phyloP scores from a whole-genome alignment of 2,113 vertebrate species.

The Sminthopsis crassicaudata region DNA sequence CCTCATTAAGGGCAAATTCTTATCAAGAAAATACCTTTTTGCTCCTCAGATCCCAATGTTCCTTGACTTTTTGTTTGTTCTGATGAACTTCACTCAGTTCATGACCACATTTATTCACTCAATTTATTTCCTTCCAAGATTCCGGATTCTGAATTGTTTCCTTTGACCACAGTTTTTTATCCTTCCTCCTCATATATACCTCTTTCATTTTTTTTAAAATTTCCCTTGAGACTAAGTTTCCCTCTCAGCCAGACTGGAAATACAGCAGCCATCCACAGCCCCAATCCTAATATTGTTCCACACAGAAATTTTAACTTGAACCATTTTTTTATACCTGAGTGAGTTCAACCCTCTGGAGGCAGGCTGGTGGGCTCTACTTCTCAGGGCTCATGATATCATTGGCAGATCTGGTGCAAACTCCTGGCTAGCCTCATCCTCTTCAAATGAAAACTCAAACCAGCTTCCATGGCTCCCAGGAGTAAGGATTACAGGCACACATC shows the following conservation, averaged over 20 bases:
- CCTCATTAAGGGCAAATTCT: not conserved
- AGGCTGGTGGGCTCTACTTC: not conserved
- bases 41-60: not conserved
- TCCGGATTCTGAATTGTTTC: not conserved
- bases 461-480: not conserved
- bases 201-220: not conserved
- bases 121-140: not conserved
- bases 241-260: not conserved
- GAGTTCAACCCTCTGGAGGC: not conserved
- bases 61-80: not conserved
- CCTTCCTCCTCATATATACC: not conserved
- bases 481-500: not conserved
- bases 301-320: not conserved
- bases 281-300: not conserved
- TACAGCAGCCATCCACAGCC: not conserved
- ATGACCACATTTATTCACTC: not conserved
- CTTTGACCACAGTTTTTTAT: not conserved
- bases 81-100: not conserved
- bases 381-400: not conserved
- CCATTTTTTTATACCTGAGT: not conserved
- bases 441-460: not conserved
- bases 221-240: not conserved
- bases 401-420: not conserved
- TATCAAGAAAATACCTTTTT: not conserved
- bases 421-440: not conserved